A percentile compares a stretch with the other conserved stretches of the same genome.
Evolutionary conservation across 2,113 vertebrate species (phyloP).

Genomic region (Megalops atlanticus): DNA sequence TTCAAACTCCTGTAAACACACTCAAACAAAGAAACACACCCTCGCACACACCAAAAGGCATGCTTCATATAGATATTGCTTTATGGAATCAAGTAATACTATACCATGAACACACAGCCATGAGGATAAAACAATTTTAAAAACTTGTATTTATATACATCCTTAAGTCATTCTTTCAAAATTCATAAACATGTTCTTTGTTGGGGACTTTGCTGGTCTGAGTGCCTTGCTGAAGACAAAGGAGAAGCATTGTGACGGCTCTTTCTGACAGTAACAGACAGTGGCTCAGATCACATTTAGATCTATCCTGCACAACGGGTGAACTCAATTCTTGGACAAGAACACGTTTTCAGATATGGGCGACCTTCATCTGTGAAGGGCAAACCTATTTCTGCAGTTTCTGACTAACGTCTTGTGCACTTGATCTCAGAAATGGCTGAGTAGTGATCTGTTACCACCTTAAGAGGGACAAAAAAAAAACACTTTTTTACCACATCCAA

Average conservation of each 20-base stretch:
- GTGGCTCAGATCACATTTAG: conserved; percentile 10
- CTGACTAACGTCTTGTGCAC: too few relatives aligned
- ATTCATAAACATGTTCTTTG: not conserved
- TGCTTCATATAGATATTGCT: conserved; percentile 45
- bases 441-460: too few relatives aligned
- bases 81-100: conserved; percentile 42
- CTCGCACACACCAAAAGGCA: conserved; percentile 48
- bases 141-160: conserved; percentile 29
- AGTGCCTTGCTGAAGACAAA: not conserved
- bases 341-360: conserved; percentile 13
- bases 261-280: conserved; percentile 7
- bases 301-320: not conserved
- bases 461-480: too few relatives aligned
- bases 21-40: conserved; percentile 41
- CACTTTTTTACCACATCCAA: too few relatives aligned
- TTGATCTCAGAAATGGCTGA: too few relatives aligned
- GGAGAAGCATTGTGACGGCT: conserved; percentile 1
- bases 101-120: conserved; percentile 30
- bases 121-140: conserved; percentile 15
- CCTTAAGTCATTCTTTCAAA: conserved; percentile 4
- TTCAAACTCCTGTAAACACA: conserved; percentile 58
- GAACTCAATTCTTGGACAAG: conserved; percentile 9
- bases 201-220: not conserved
- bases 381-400: not conserved
- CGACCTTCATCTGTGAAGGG: not conserved